Percentiles rank a stretch among this genome's conserved stretches.
Evolutionary conservation across 2,888 invertebrate species (phyloP).

Genomic region (Octodonta nipae): DNA sequence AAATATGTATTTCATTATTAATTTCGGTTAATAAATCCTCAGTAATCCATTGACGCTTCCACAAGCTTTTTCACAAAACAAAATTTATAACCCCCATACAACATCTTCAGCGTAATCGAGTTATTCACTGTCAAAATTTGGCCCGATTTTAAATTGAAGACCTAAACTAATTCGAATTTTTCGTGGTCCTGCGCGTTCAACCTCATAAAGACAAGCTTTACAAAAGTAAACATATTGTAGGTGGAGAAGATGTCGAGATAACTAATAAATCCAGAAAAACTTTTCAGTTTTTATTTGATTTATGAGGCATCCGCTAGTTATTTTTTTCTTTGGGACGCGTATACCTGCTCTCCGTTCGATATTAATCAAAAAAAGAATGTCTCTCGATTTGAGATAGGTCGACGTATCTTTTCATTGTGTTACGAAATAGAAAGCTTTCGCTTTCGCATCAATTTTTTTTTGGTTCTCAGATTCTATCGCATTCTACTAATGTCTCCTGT

Average conservation of each 20-base stretch:
- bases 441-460: neutral
- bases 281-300: slow-evolving; percentile 30
- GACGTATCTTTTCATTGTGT: slow-evolving; percentile 3
- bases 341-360: slow-evolving; percentile 23
- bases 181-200: too few relatives aligned
- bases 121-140: slow-evolving; percentile 9
- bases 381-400: slow-evolving; percentile 25
- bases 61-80: too few relatives aligned
- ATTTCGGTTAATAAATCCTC: too few relatives aligned
- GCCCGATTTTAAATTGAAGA: slow-evolving; percentile 7
- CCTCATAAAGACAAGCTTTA: slow-evolving; percentile 11
- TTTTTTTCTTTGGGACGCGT: slow-evolving; percentile 21
- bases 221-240: slow-evolving; percentile 29
- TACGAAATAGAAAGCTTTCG: too few relatives aligned
- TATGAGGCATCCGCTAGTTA: too few relatives aligned
- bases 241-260: slow-evolving; percentile 25
- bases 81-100: too few relatives aligned
- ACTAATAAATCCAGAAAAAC: slow-evolving; percentile 25
- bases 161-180: slow-evolving; percentile 12
- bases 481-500: slow-evolving; percentile 9
- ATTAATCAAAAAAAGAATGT: slow-evolving; percentile 27
- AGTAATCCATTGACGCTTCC: too few relatives aligned
- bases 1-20: too few relatives aligned
- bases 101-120: slow-evolving; percentile 9
- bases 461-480: slow-evolving; percentile 1